Evolutionary conservation across 53 echinoderm and acorn worm species (phyloP), one percentile per base, ranked within the genome.

Genomic region (Arbacia lixula): DNA sequence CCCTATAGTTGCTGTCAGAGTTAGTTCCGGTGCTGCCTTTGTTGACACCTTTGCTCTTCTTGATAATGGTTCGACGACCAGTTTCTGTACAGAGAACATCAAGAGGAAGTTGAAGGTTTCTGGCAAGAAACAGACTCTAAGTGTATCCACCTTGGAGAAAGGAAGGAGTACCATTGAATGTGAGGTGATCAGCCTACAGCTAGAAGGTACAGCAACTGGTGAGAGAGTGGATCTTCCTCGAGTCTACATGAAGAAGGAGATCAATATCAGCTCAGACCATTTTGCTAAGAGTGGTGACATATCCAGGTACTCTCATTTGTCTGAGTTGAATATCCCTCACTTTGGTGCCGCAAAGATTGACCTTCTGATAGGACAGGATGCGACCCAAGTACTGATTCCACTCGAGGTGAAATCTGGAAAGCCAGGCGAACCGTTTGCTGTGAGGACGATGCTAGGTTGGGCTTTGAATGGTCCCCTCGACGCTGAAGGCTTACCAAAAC

Each of bases 1-100:
- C 36, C 76, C 76, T 51, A 76, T 76, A 5, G 53, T 75, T 52
- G 76, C 76, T 30, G 76, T 75, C 2, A 28, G 33, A 53, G 76
- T 75, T 24, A 75, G 54, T 53, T 50, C 54, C 17, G 54, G 76
- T 32, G 19, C 50, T 75, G 17, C 29, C 8, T 29, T 52, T 55
- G 36, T 76, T 9, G 76, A 76, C n/a, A 76, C 55, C 53, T 76
- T 33, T 31, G 55, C 36, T 22, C 36, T 65, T 1, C 2, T 65
- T 0, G 65, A 65, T 9, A 32, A 0, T 62, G 32, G 63, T 14
- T 62, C 63, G 1, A 31, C 63, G 4, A 31, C 17, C 32, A 31
- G 34, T 30, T 65, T 65, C 26, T 65, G 65, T 14, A 65, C 65
- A 2, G 36, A 35, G n/a, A 22, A 33, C 16, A 5, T 65, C 21